Conservation (phyloP, 2,888 invertebrate genomes). For the Lithodes maja region DNA sequence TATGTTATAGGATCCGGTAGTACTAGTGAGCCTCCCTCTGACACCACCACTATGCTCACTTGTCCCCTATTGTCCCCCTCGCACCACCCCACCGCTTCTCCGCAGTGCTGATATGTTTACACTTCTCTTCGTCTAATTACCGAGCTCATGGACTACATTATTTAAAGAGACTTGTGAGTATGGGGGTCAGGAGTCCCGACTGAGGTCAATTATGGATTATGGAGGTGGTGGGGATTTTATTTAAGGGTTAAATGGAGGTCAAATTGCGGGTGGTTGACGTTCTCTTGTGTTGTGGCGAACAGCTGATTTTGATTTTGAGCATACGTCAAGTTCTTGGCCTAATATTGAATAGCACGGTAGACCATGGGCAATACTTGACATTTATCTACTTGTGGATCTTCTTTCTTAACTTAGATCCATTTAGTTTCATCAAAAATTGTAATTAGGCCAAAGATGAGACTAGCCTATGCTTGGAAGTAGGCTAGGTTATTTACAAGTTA, state of each 20-base stretch:
- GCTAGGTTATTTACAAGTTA: no score
- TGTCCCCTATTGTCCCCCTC: slow-evolving; percentile 7
- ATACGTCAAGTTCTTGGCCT: background rate
- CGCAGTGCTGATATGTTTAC: slow-evolving; percentile 42
- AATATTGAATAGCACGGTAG: no score
- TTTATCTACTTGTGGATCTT: no score
- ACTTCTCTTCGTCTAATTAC: slow-evolving; percentile 32
- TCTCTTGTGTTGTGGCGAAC: background rate
- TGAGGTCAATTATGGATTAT: background rate
- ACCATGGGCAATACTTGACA: no score
- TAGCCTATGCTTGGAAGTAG: no score
- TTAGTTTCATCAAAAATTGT: no score
- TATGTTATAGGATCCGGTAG: no score
- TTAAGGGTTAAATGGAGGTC: background rate
- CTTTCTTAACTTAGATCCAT: no score
- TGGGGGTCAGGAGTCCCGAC: background rate
- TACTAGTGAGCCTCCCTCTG: no score
- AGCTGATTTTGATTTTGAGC: slow-evolving; percentile 21
- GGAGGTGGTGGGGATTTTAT: background rate
- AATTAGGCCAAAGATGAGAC: no score
- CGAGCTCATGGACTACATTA: slow-evolving; percentile 7
- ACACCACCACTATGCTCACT: background rate
- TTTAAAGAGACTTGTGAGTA: background rate
- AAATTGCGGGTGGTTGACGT: background rate
- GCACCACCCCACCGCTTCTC: slow-evolving; percentile 8